These are phyloP conservation scores for Trinorchestia longiramus DNA, from an alignment of 1,140 invertebrate genomes.

Conservation along the genomic window DNA sequence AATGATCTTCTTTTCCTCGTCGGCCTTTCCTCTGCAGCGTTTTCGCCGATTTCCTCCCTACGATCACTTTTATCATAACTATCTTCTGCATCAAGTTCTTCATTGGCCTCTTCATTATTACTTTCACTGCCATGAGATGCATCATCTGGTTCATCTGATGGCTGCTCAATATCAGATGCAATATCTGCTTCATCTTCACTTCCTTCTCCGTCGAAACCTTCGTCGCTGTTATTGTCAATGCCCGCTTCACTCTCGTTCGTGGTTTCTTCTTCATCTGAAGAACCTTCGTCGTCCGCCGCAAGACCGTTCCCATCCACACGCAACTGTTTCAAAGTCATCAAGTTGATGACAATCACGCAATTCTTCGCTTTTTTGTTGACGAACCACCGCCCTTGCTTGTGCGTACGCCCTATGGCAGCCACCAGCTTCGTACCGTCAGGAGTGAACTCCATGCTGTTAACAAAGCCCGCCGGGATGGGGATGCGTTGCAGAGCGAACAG, in stretches of 20 bases:
- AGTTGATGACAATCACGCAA: conserved; percentile 59
- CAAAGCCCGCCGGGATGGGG: conserved; percentile 82
- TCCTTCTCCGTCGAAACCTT: neutral
- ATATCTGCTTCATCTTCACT: neutral
- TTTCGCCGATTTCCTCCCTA: no score
- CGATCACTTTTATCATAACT: no score
- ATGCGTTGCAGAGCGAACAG: conserved; percentile 80
- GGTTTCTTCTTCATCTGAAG: neutral
- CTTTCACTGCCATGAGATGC: no score
- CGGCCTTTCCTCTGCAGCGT: neutral
- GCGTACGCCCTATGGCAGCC: conserved; percentile 93
- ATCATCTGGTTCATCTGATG: no score
- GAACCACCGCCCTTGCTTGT: conserved; percentile 91
- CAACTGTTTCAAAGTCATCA: neutral
- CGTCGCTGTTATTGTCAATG: neutral
- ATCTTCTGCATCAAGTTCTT: no score
- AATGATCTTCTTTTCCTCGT: neutral
- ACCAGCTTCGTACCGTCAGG: conserved; percentile 84
- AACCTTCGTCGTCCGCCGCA: neutral
- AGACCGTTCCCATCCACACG: neutral
- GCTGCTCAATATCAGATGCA: no score
- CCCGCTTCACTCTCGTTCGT: neutral
- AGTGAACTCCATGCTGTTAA: conserved; percentile 91
- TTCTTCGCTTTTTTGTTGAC: conserved; percentile 59
- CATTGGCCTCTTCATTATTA: no score